Evolutionary conservation across 2,797 vertebrate species (phyloP), one percentile per base, ranked within the genome.

Genomic region (Clarias laeviceps): DNA sequence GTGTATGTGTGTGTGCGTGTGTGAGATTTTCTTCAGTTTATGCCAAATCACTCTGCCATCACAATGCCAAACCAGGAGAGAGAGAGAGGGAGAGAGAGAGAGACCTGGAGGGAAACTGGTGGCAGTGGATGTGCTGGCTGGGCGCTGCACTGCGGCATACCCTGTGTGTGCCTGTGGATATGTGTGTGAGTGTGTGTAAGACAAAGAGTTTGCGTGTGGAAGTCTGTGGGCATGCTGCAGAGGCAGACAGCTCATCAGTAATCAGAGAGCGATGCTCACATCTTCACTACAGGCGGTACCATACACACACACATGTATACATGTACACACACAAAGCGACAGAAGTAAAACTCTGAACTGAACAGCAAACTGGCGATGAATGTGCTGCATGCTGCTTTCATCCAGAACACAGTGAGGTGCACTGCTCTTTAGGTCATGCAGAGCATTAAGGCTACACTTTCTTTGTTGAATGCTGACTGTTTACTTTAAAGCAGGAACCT

Each of bases 131-230:
- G 89, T 89, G 91, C 90, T 91, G 90, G 91, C 92, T 90, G 86
- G 91, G 90, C 89, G 89, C 94, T 94, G 94, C 93, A 94, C 93
- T 95, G 94, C 94, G 92, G 94, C 94, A 94, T 92, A 94, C 88
- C 88, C 90, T 80, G 80, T 22, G 27, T 56, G 27, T 72, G 27
- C 69, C 66, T 80, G 84, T 80, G 84, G 37, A 69, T 54, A 61
- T 79, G 79, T 74, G 76, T 83, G 68, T 66, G 76, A 74, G 76
- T 59, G 82, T 77, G 84, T 72, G n/a, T 24, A 57, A 57, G 82
- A 45, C 65, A 65, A 37, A 69, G 80, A 22, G 76, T 81, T 82
- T 82, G 73, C 72, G 85, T 65, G 56, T 86, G 87, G 40, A 82
- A 88, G 88, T 84, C 87, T 37, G 89, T 89, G 81, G 66, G 86